Evolutionary conservation across 2,113 vertebrate species (phyloP), one percentile per base, ranked within the genome.

Genomic region (Protobothrops mucrosquamatus): DNA sequence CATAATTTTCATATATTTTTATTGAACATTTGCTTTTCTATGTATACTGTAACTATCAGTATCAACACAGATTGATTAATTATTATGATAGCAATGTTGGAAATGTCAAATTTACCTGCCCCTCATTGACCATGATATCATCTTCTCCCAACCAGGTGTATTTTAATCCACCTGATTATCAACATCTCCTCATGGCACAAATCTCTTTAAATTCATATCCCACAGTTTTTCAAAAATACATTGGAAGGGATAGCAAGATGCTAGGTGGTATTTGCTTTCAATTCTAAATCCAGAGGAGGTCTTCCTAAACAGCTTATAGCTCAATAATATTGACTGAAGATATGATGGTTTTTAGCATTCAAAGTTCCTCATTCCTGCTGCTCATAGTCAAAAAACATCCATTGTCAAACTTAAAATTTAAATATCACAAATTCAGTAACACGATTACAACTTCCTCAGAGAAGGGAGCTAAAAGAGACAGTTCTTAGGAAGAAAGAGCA

Each of bases 401-500:
- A 87, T 87, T 54, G 59, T 64, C 69, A 85, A 46, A 54, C 51
- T 93, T 57, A 57, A 87, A 93, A 89, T 22, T 20, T 81, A 85
- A 89, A 59, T 59, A 85, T 20, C 26, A 56, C 4, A 24, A 91
- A 81, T 46, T 59, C 43, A 89, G 24, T 89, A 93, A 59, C 87
- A 88, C 3, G 74, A 89, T 89, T 51, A 59, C 87, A 91, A 85
- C 52, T 89, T 34, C 43, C 61, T 85, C 86, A 89, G 61, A 88
- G 86, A 81, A 88, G 61, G n/a, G 91, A 89, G 64, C 64, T 43
- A 89, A n/a, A 81, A 6, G 61, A 91, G 87, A 57, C 87, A 92
- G 88, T 69, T 85, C 88, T 88, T 92, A 85, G 85, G 69, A 89
- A 92, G 69, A 89, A 91, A 52, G 43, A 89, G 29, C 89, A 59